Conservation (phyloP, 1,140 invertebrate species). For the Brachionus koreanus region DNA sequence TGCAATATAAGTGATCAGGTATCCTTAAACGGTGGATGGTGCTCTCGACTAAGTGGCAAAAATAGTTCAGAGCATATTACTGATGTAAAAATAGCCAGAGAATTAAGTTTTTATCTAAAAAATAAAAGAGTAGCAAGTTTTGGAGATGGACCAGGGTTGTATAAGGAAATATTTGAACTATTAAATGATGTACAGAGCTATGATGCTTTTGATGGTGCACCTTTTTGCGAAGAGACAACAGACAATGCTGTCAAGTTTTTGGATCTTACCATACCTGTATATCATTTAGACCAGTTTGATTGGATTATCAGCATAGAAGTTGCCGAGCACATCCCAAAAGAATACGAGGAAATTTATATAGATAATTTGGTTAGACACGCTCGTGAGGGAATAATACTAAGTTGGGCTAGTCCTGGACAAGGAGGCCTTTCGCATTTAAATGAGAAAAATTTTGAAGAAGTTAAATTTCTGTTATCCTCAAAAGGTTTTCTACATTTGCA, state of each 20-base stretch:
- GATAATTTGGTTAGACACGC: slow-evolving; percentile 8
- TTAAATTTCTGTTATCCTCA: not conserved
- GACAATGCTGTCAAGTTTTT: not conserved
- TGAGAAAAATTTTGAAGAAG: not conserved
- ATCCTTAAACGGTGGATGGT: not conserved
- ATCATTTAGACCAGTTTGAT: slow-evolving; percentile 18
- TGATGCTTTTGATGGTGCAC: slow-evolving; percentile 38
- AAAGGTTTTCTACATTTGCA: not conserved
- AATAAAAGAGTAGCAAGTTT: slow-evolving; percentile 29
- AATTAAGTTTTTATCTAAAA: not conserved
- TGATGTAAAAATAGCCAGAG: not conserved
- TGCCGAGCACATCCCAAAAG: slow-evolving; percentile 29
- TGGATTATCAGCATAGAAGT: slow-evolving; percentile 33
- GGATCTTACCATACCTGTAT: slow-evolving; percentile 12
- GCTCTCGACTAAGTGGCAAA: not conserved
- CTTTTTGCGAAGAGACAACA: slow-evolving; percentile 1
- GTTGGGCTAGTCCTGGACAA: not conserved
- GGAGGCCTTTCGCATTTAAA: slow-evolving; percentile 3
- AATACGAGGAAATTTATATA: not conserved
- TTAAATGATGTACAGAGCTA: not conserved
- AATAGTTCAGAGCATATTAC: slow-evolving; percentile 1
- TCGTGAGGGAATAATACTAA: not conserved
- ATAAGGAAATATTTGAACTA: not conserved
- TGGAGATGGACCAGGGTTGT: slow-evolving; percentile 25
- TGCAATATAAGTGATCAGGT: not conserved